These are phyloP conservation scores for Hydroisotoma schaefferi DNA, from an alignment of 2,888 invertebrate species.

Conservation along the genomic window DNA sequence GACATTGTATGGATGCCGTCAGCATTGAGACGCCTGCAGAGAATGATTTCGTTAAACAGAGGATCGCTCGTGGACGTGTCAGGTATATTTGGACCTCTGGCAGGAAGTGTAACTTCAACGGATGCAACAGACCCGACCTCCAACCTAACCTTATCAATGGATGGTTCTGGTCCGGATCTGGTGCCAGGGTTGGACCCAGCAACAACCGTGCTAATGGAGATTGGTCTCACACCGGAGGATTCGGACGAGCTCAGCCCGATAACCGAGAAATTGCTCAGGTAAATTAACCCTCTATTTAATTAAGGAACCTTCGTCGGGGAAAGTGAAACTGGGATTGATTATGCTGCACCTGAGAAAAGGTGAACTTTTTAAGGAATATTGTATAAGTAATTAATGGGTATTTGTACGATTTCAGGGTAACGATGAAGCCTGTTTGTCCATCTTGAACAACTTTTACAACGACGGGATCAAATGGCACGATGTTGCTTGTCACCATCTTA, in stretches of 20 bases:
- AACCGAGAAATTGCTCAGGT: slow-evolving; percentile 65
- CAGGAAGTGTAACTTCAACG: slow-evolving; percentile 87
- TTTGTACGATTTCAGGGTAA: slow-evolving; percentile 65
- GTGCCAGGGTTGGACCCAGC: slow-evolving; percentile 80
- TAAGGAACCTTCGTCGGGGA: background rate
- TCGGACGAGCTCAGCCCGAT: slow-evolving; percentile 81
- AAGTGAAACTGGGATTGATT: too few relatives aligned
- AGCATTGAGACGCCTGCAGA: slow-evolving; percentile 86
- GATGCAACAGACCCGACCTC: slow-evolving; percentile 71
- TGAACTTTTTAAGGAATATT: too few relatives aligned
- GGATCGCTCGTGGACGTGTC: slow-evolving; percentile 63
- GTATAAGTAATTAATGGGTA: too few relatives aligned
- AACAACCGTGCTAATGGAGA: slow-evolving; percentile 85
- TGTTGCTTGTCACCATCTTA: slow-evolving; percentile 88
- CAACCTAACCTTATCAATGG: slow-evolving; percentile 81
- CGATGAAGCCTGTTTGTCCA: slow-evolving; percentile 78
- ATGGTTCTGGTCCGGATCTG: slow-evolving; percentile 91
- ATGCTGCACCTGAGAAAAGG: background rate
- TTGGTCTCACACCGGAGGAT: slow-evolving; percentile 88
- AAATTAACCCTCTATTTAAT: slow-evolving; percentile 7
- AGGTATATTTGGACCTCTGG: slow-evolving; percentile 93
- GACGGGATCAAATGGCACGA: slow-evolving; percentile 93
- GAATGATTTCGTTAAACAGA: slow-evolving; percentile 83
- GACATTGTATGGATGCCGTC: slow-evolving; percentile 90
- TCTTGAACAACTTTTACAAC: slow-evolving; percentile 87